Evolutionary conservation across 2,113 vertebrate species (phyloP).

Genomic region (Gopherus evgoodei): DNA sequence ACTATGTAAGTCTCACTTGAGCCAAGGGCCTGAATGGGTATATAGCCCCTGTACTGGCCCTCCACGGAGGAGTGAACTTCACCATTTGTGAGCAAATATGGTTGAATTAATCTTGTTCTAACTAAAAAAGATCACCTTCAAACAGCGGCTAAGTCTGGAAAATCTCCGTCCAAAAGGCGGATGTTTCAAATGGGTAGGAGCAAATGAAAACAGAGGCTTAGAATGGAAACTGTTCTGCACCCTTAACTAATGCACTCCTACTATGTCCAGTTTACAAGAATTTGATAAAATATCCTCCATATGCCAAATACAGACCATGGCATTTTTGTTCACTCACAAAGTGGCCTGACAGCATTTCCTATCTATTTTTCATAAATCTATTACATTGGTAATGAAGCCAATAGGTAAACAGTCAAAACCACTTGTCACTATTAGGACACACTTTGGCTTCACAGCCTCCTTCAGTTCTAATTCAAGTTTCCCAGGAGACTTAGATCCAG

Average conservation of each 20-base stretch:
- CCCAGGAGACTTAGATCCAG: not conserved
- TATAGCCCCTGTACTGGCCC: not conserved
- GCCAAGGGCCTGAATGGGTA: not conserved
- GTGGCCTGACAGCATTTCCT: not conserved
- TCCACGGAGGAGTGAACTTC: not conserved
- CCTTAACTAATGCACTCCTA: not conserved
- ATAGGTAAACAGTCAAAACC: not conserved
- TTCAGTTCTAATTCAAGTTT: not conserved
- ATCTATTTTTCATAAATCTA: not conserved
- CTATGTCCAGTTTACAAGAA: not conserved
- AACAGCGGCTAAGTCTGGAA: not conserved
- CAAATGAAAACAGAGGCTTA: not conserved
- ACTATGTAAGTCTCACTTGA: not conserved
- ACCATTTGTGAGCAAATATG: not conserved
- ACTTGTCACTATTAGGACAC: not conserved
- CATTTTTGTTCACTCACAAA: not conserved
- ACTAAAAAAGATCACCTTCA: not conserved
- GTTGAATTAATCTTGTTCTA: not conserved
- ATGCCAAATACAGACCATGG: not conserved
- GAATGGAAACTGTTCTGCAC: not conserved
- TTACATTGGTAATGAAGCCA: not conserved
- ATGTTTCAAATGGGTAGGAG: not conserved
- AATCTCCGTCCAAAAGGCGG: too few species aligned
- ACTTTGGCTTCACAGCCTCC: not conserved
- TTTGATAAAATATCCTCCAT: not conserved